Evolutionary conservation across 2,888 invertebrate genomes (phyloP), one percentile per base, ranked within the genome.

Genomic region (Aporophyla nigra): DNA sequence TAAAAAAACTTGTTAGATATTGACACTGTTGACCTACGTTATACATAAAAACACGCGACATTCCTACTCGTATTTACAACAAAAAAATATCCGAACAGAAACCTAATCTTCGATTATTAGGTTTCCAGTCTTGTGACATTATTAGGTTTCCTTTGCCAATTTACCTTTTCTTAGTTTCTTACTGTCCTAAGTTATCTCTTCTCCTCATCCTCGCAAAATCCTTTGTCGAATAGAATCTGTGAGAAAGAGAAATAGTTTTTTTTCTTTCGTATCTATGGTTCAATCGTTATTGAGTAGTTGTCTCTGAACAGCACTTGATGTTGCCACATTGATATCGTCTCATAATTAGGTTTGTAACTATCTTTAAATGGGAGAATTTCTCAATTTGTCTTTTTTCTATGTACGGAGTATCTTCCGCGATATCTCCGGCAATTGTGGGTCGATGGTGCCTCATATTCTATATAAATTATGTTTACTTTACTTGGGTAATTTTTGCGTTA

Each of bases 71-170:
- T 33, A 62, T 65, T 59, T 49, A 6, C 43, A 58, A 53, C 54
- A 82, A 72, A 74, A n/a, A 74, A 78, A 66, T 43, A 46, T 71
- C 27, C 5, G 21, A 14, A 66, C 49, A 16, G 61, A 78, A 67
- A 70, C 27, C 51, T 71, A 49, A 78, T 74, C 65, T 59, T 16
- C 6, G 10, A 43, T 24, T 78, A 82, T 78, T 62, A 66, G 19
- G 12, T 74, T 82, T 69, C 68, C 43, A 24, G 51, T 5, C 21
- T 16, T 46, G n/a, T 66, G 19, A 33, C 53, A 33, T 69, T 74
- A 71, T 63, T 49, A 61, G 49, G 33, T 81, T 61, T 51, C 54
- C 40, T 65, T 54, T 56, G 24, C n/a, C 43, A 58, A 63, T 68
- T n/a, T 56, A 74, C 27, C 7, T 19, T 33, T 59, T 9, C 0